Evolutionary conservation across 2,113 vertebrate genomes (phyloP).

Genomic region (Taurulus bubalis): DNA sequence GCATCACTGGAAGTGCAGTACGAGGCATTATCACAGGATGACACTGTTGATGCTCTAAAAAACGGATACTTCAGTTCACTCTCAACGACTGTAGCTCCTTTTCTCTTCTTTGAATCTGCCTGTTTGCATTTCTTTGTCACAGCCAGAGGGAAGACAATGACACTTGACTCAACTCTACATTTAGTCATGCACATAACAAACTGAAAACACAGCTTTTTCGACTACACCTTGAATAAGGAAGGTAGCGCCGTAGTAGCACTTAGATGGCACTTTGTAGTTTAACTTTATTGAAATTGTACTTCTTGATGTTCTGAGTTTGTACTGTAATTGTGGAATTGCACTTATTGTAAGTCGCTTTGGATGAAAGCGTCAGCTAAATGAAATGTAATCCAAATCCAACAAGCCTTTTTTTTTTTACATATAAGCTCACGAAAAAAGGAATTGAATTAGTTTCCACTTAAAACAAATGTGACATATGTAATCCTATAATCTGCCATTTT

Average conservation of each 20-base stretch:
- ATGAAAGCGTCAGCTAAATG: too few relatives aligned
- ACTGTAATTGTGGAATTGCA: too few relatives aligned
- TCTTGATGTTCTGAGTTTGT: too few relatives aligned
- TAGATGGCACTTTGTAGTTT: too few relatives aligned
- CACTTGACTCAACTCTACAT: background rate
- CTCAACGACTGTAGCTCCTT: background rate
- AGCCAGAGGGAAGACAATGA: background rate
- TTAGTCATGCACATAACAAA: background rate
- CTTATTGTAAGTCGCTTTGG: too few relatives aligned
- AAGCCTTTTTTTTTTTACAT: background rate
- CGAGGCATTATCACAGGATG: constrained; percentile 1
- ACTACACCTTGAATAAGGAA: too few relatives aligned
- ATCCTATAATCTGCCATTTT: background rate
- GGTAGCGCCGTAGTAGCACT: too few relatives aligned
- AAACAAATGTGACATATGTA: background rate
- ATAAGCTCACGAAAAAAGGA: background rate
- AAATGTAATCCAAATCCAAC: too few relatives aligned
- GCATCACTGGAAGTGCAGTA: constrained; percentile 2
- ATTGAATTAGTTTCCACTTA: background rate
- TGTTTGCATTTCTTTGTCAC: background rate
- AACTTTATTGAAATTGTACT: too few relatives aligned
- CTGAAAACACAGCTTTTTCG: too few relatives aligned
- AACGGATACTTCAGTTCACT: background rate
- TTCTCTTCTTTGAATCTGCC: background rate
- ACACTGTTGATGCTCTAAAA: constrained; percentile 1